A percentile compares a stretch with the other conserved stretches of the same genome.
Evolutionary conservation across 2,797 vertebrate genomes (phyloP).

Genomic region (Naso thynnoides): DNA sequence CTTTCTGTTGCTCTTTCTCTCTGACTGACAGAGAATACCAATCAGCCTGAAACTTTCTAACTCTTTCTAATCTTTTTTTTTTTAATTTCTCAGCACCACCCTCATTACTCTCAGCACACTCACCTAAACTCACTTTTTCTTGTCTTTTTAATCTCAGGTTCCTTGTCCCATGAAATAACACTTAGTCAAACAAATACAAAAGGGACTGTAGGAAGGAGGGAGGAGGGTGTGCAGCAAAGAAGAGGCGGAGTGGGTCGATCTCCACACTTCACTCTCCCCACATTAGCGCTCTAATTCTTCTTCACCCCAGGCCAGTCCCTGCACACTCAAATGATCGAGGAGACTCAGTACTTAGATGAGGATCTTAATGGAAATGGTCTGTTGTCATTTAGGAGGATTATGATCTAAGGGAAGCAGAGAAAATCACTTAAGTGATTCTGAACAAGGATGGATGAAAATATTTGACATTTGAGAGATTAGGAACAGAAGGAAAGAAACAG

Average conservation of each 20-base stretch:
- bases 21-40: constrained; percentile 36
- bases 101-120: not conserved
- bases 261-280: constrained; percentile 2
- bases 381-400: constrained; percentile 32
- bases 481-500: not conserved
- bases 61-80: constrained; percentile 19
- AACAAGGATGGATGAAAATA: constrained; percentile 13
- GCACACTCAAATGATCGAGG: constrained; percentile 11
- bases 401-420: not conserved
- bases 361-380: constrained; percentile 28
- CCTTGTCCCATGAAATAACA: not conserved
- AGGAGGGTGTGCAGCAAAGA: not conserved
- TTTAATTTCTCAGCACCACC: constrained; percentile 15
- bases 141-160: not conserved
- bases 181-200: constrained; percentile 29
- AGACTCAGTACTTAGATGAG: constrained; percentile 16
- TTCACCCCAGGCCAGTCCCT: constrained; percentile 31
- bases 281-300: constrained; percentile 49
- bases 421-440: constrained; percentile 32
- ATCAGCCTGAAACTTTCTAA: constrained; percentile 37
- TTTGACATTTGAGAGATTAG: constrained; percentile 34
- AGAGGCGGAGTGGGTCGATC: constrained; percentile 23
- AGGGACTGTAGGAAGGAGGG: not conserved
- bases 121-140: not conserved
- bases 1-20: constrained; percentile 28